Conservation (phyloP, 2,888 invertebrate genomes). For the Romanomermis culicivorax region DNA sequence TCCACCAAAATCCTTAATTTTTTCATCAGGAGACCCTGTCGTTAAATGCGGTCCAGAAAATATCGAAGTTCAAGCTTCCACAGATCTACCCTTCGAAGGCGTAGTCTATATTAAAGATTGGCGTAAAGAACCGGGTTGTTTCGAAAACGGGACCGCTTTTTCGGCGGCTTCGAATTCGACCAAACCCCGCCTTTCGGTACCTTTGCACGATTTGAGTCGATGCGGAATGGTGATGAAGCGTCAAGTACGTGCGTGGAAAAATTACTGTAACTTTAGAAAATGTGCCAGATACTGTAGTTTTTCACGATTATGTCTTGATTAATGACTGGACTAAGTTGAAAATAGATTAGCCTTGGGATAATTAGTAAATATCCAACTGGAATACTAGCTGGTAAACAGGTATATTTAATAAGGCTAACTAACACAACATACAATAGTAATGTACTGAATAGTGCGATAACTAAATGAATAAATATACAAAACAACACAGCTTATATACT, state of each 20-base stretch:
- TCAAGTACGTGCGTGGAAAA: conserved; percentile 12
- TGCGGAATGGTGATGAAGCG: conserved; percentile 15
- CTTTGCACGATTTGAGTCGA: conserved; percentile 11
- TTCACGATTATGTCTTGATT: no score
- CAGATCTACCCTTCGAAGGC: conserved; percentile 15
- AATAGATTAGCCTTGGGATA: no score
- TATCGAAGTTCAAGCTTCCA: conserved; percentile 13
- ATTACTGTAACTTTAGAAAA: background rate
- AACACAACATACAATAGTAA: no score
- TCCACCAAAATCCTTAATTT: no score
- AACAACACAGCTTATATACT: no score
- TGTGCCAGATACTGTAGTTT: no score
- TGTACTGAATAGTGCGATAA: no score
- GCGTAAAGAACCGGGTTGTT: conserved; percentile 13
- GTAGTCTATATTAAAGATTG: conserved; percentile 17
- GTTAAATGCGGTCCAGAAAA: conserved; percentile 16
- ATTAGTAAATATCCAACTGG: no score
- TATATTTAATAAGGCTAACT: no score
- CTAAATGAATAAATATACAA: no score
- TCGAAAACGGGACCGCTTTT: background rate
- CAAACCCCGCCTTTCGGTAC: conserved; percentile 11
- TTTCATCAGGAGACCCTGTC: conserved; percentile 13
- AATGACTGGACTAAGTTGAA: no score
- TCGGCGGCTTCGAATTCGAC: background rate
- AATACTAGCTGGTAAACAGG: no score